Conservation (phyloP, 2,888 invertebrate species). For the Colletes collaris region DNA sequence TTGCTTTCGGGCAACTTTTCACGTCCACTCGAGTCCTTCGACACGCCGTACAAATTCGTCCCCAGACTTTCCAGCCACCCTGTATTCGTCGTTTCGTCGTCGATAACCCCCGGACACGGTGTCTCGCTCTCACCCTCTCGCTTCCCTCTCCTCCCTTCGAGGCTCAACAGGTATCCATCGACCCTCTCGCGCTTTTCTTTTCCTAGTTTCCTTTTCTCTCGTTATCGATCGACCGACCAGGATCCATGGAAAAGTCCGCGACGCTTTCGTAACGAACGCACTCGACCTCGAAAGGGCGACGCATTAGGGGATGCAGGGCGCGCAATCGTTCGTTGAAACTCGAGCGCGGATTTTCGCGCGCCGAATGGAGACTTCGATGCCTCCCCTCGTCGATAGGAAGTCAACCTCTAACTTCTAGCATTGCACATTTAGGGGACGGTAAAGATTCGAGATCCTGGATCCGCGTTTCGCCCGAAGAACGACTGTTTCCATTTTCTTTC, state of each 20-base stretch:
- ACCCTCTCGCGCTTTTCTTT: background rate
- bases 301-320: background rate
- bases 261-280: conserved; percentile 51
- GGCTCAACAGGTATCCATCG: conserved; percentile 34
- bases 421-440: conserved; percentile 67
- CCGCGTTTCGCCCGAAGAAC: background rate
- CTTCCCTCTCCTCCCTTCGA: conserved; percentile 1
- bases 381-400: conserved; percentile 16
- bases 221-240: conserved; percentile 12
- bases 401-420: conserved; percentile 64
- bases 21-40: no score
- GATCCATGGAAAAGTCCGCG: conserved; percentile 42
- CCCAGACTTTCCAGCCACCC: background rate
- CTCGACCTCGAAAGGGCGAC: background rate
- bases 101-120: conserved; percentile 16
- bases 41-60: no score
- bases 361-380: background rate
- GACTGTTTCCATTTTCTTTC: no score
- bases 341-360: background rate
- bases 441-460: conserved; percentile 52
- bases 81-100: conserved; percentile 29
- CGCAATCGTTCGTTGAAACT: background rate
- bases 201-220: background rate
- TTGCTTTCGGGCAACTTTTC: no score
- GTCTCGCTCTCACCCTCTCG: background rate